phyloP scores from a whole-genome alignment of 2,888 invertebrate genomes.

The Amiota communis region DNA sequence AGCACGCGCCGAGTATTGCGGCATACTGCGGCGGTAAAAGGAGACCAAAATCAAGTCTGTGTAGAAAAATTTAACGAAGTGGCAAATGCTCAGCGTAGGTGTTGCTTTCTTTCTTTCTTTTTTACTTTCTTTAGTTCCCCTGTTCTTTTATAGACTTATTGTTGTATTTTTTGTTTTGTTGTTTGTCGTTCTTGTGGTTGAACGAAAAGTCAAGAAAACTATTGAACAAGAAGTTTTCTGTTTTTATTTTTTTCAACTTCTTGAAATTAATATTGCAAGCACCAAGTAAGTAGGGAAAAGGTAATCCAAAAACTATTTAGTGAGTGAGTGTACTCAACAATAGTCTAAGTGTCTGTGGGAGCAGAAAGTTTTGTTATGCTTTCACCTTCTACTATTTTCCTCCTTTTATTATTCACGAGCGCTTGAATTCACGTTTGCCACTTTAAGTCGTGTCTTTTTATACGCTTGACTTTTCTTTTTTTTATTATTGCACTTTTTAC shows the following conservation, averaged over 20 bases:
- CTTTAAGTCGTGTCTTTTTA: conserved; percentile 37
- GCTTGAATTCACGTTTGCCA: conserved; percentile 48
- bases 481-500: conserved; percentile 26
- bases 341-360: neutral
- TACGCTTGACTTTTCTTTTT: conserved; percentile 43
- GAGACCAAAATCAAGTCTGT: neutral
- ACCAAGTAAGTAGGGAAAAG: neutral
- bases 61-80: neutral
- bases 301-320: too few species aligned
- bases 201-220: neutral
- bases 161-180: neutral
- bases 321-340: too few species aligned
- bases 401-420: conserved; percentile 44
- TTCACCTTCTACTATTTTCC: neutral
- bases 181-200: neutral
- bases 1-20: neutral
- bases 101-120: too few species aligned
- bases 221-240: neutral
- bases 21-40: neutral
- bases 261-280: conserved; percentile 46
- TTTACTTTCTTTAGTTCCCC: too few species aligned
- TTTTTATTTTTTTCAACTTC: conserved; percentile 30
- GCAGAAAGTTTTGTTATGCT: conserved; percentile 46
- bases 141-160: too few species aligned
- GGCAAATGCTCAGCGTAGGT: too few species aligned